Conservation (phyloP, 1,140 invertebrate species). For the Drosophila sp. region DNA sequence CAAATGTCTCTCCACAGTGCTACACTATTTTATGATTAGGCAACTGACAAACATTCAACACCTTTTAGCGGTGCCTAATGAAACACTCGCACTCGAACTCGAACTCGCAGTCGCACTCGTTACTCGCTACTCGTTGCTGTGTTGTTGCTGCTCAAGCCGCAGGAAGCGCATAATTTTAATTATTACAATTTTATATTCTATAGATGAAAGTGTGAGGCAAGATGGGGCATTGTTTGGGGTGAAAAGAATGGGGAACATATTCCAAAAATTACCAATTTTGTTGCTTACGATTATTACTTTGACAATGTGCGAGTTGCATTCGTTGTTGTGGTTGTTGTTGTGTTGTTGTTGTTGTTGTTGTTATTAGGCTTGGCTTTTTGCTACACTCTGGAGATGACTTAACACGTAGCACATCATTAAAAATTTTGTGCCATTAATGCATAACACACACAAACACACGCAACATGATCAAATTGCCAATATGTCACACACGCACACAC, state of each 20-base stretch:
- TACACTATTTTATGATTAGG: slow-evolving; percentile 55
- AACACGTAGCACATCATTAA: slow-evolving; percentile 82
- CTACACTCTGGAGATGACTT: slow-evolving; percentile 82
- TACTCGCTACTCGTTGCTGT: slow-evolving; percentile 22
- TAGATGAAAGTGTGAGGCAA: slow-evolving; percentile 1
- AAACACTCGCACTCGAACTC: slow-evolving; percentile 31
- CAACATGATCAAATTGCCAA: slow-evolving; percentile 79
- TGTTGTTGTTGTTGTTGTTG: slow-evolving; percentile 46
- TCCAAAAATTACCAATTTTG: slow-evolving; percentile 81
- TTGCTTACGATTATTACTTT: slow-evolving; percentile 82
- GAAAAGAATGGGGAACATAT: slow-evolving; percentile 60
- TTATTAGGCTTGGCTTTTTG: slow-evolving; percentile 67
- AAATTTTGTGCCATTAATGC: slow-evolving; percentile 82
- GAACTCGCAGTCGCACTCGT: not conserved
- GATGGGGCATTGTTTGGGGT: not conserved
- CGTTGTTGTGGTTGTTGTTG: slow-evolving; percentile 27
- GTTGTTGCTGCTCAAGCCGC: slow-evolving; percentile 19
- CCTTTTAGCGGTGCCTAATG: slow-evolving; percentile 69
- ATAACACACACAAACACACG: slow-evolving; percentile 64
- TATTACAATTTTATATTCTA: slow-evolving; percentile 75
- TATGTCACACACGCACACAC: slow-evolving; percentile 68
- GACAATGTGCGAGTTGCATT: slow-evolving; percentile 57
- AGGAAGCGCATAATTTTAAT: slow-evolving; percentile 72
- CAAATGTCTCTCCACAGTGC: slow-evolving; percentile 27
- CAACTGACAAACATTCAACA: slow-evolving; percentile 59